phyloP scores from a whole-genome alignment of 2,888 invertebrate genomes.

The Ophion costatus region DNA sequence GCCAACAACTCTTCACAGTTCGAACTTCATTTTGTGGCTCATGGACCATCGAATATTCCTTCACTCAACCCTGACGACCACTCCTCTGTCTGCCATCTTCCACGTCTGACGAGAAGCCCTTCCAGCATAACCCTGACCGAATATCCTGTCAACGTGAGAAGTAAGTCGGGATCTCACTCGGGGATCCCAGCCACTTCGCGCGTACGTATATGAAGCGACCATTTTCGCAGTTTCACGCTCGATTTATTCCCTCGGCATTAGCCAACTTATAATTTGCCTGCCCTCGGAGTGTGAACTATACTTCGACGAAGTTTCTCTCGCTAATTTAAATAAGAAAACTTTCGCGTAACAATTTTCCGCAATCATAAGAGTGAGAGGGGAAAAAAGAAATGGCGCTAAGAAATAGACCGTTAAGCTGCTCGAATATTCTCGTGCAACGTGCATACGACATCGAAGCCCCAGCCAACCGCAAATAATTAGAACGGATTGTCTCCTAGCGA shows the following conservation, averaged over 20 bases:
- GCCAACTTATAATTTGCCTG: slow-evolving; percentile 56
- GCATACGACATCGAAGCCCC: neutral
- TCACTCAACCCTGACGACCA: slow-evolving; percentile 19
- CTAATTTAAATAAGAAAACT: slow-evolving; percentile 62
- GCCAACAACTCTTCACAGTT: slow-evolving; percentile 72
- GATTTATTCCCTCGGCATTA: slow-evolving; percentile 53
- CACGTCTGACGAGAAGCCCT: slow-evolving; percentile 9
- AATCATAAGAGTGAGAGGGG: neutral
- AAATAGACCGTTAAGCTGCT: neutral
- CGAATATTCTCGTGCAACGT: neutral
- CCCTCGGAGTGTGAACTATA: slow-evolving; percentile 25
- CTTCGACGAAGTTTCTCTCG: slow-evolving; percentile 21
- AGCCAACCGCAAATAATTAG: no score
- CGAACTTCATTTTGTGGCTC: slow-evolving; percentile 82
- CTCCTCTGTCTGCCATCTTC: neutral
- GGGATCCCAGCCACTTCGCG: slow-evolving; percentile 16
- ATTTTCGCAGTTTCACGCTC: slow-evolving; percentile 54
- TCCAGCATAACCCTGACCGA: slow-evolving; percentile 28
- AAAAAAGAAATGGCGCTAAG: neutral
- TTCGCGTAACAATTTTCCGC: slow-evolving; percentile 33
- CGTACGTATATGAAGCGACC: neutral
- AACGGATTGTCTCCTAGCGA: no score
- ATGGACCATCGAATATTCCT: slow-evolving; percentile 79
- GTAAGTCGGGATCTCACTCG: slow-evolving; percentile 13
- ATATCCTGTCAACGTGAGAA: slow-evolving; percentile 39